Conservation (phyloP, 2,797 vertebrate genomes). For the Pipistrellus kuhlii region DNA sequence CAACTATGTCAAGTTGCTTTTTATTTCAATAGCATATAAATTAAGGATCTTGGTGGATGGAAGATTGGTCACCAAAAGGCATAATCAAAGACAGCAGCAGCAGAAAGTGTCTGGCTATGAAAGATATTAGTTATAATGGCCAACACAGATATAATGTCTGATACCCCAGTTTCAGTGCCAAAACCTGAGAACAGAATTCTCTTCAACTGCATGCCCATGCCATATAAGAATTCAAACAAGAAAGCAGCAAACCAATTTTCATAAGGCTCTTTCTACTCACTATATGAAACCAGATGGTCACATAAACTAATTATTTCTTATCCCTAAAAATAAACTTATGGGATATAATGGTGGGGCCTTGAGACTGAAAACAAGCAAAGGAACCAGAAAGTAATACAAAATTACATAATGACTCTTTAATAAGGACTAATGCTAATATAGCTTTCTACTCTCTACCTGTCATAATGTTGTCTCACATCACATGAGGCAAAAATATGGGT, state of each 20-base stretch:
- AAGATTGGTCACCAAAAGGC: slow-evolving; percentile 63
- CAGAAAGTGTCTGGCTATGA: slow-evolving; percentile 59
- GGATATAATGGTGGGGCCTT: background rate
- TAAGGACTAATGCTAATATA: background rate
- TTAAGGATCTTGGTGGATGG: slow-evolving; percentile 62
- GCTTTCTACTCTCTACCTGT: background rate
- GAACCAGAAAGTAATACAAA: background rate
- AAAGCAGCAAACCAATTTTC: slow-evolving; percentile 38
- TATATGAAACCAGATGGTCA: background rate
- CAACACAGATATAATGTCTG: background rate
- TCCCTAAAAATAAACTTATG: background rate
- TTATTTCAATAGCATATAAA: slow-evolving; percentile 70
- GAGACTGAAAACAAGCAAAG: slow-evolving; percentile 7
- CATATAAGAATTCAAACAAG: slow-evolving; percentile 51
- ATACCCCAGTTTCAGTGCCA: slow-evolving; percentile 49
- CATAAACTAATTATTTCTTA: background rate
- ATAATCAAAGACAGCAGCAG: slow-evolving; percentile 52
- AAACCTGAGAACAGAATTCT: background rate
- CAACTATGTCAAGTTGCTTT: slow-evolving; percentile 65
- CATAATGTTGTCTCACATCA: background rate
- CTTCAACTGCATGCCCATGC: background rate
- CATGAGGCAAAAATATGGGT: background rate
- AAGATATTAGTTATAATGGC: background rate
- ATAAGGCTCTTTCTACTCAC: background rate
- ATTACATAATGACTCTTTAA: background rate